These are phyloP conservation scores for Dicrostonyx torquatus DNA, from an alignment of 2,797 vertebrate species.

Conservation along the genomic window DNA sequence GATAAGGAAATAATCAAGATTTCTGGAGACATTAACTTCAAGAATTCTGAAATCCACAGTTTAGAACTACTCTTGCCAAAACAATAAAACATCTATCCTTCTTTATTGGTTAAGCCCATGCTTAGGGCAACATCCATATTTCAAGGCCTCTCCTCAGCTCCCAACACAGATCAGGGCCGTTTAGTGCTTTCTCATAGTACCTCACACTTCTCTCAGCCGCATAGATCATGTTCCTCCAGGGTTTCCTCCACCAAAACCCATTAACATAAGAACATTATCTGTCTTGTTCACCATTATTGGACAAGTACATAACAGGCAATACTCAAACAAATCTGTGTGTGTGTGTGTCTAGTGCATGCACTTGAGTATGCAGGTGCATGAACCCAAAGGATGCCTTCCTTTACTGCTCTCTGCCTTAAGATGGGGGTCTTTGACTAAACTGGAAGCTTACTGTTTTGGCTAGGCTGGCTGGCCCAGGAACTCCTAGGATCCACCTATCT, in stretches of 20 bases:
- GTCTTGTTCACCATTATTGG: not conserved
- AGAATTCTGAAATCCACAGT: conserved; percentile 36
- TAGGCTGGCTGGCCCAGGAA: not conserved
- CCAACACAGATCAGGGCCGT: not conserved
- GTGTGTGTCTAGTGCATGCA: too few relatives aligned
- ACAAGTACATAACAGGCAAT: not conserved
- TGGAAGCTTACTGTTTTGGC: not conserved
- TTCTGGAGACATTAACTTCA: not conserved
- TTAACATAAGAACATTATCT: not conserved
- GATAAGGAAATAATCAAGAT: not conserved
- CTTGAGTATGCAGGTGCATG: not conserved
- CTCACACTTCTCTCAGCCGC: not conserved
- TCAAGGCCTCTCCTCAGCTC: not conserved
- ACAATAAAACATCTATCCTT: not conserved
- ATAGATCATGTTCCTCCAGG: not conserved
- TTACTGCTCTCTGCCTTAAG: not conserved
- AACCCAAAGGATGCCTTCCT: not conserved
- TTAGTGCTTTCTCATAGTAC: not conserved
- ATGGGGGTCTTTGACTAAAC: not conserved
- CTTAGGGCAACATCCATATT: not conserved
- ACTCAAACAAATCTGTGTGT: not conserved
- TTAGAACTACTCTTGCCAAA: not conserved
- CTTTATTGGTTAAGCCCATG: not conserved
- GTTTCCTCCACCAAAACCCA: conserved; percentile 19
- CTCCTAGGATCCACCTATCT: not conserved